These are phyloP conservation scores for Entomyzon cyanotis DNA, from an alignment of 2,113 vertebrate species.

Conservation along the genomic window DNA sequence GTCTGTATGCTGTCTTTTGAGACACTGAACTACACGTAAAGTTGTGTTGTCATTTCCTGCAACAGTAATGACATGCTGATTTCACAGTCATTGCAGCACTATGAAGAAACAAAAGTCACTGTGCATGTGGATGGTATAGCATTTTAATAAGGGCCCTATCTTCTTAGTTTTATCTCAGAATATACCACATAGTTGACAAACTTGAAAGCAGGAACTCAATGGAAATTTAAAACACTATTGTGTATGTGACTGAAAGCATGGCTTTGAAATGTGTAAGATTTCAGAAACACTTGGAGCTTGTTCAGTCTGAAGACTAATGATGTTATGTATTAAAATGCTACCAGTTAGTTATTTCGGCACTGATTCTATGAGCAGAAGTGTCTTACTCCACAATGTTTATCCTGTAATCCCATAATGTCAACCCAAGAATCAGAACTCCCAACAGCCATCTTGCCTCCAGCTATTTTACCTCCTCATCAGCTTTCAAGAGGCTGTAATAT, in stretches of 20 bases:
- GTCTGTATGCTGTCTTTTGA: neutral
- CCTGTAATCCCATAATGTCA: conserved; percentile 11
- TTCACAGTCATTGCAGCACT: neutral
- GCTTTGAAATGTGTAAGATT: neutral
- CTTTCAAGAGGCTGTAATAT: conserved; percentile 32
- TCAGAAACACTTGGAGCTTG: neutral
- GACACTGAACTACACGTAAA: neutral
- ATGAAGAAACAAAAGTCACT: neutral
- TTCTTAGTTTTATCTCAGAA: neutral
- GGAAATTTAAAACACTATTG: neutral
- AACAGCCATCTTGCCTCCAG: conserved; percentile 33
- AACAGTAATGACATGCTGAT: neutral
- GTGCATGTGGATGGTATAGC: neutral
- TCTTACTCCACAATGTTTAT: conserved; percentile 11
- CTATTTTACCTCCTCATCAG: conserved; percentile 29
- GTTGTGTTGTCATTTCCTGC: neutral
- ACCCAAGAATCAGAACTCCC: neutral
- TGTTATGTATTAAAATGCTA: neutral
- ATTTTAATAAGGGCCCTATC: neutral
- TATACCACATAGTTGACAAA: neutral
- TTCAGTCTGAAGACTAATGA: neutral
- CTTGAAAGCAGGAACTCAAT: neutral
- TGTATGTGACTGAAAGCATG: neutral
- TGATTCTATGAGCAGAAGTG: neutral
- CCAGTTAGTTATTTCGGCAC: neutral